Conservation (phyloP, 2,113 vertebrate species). For the Aptenodytes forsteri region DNA sequence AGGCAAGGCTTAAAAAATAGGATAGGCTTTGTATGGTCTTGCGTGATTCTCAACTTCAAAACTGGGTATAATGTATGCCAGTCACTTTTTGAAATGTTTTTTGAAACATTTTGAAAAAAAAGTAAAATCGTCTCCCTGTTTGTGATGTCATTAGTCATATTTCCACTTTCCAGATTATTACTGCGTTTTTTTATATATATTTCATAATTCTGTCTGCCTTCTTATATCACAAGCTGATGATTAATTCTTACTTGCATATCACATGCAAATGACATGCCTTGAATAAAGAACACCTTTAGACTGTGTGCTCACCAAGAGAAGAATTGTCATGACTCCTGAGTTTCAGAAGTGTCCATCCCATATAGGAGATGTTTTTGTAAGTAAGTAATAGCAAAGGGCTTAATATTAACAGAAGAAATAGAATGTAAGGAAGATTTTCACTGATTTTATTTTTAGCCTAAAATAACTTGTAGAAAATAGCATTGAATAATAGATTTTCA, state of each 20-base stretch:
- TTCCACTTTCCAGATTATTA: background rate
- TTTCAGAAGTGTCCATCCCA: background rate
- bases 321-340: background rate
- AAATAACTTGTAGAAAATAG: constrained; percentile 39
- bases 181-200: background rate
- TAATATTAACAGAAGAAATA: background rate
- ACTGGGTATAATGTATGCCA: background rate
- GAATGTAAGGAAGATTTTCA: background rate
- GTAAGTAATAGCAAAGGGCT: background rate
- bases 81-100: background rate
- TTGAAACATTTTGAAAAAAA: background rate
- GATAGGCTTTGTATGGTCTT: background rate
- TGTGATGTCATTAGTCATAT: background rate
- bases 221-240: background rate
- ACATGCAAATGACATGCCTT: background rate
- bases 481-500: constrained; percentile 53
- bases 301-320: background rate
- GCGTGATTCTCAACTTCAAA: background rate
- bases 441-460: background rate
- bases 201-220: background rate
- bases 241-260: background rate
- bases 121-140: background rate
- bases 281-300: background rate
- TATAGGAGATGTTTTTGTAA: background rate
- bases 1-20: background rate